Evolutionary conservation across 2,113 vertebrate species (phyloP), one percentile per base, ranked within the genome.

Genomic region (Taxidea taxus): DNA sequence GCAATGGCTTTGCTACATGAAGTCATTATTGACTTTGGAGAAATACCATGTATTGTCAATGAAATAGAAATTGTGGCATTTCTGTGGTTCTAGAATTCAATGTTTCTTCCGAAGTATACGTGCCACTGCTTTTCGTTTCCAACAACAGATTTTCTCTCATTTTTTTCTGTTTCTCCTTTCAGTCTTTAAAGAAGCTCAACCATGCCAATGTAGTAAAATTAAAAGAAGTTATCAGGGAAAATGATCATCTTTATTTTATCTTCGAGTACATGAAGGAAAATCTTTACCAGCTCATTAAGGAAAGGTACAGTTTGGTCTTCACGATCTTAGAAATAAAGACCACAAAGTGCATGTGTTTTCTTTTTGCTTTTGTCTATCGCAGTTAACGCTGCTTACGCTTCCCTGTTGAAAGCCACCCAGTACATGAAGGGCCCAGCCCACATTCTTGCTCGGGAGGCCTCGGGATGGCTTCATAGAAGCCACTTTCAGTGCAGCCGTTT

Each of bases 181-280:
- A 99, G 99, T 99, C 99, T 96, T 98, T 99, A 98, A 99, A 99
- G 98, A 99, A 99, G 96, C 98, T 99, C 95, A 99, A 98, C 97
- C 99, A 99, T 96, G 99, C 99, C 96, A 99, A 99, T 68, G 98
- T 99, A 56, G 99, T 99, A 74, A 99, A 99, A 91, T 97, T 99
- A 96, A 99, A 99, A 98, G 99, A 99, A 98, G 99, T 99, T 94
- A 99, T 99, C 97, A 98, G 99, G 89, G 99, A 99, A 98, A 99
- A 99, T 87, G 99, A 99, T 98, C 98, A 99, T 94, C 98, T 99
- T 7, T 99, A 99, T 96, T 99, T 99, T 97, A 99, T 99, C 47
- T 99, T 99, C 93, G 99, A 99, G 87, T 99, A 99, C 97, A 99
- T 99, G 99, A 99, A 99, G 95, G 99, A 99, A 98, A 99, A 99